Percentiles rank a stretch among this genome's conserved stretches.
phyloP scores from a whole-genome alignment of 37 sponge, comb jelly and placozoan genomes.

The Beroe forskalii region DNA sequence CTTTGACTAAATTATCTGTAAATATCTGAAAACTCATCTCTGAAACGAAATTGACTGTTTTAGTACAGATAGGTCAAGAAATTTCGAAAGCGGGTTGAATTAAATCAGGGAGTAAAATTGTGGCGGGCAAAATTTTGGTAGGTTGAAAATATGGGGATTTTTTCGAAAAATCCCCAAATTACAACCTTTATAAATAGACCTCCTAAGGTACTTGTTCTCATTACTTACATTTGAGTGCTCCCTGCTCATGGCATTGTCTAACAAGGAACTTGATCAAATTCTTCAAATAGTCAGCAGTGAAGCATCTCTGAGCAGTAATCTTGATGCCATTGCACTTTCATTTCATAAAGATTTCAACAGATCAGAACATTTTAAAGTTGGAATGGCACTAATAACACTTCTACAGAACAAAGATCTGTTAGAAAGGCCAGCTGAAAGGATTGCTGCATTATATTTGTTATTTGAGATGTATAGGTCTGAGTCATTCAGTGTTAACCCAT shows the following conservation, averaged over 20 bases:
- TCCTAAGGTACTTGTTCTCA: too few relatives aligned
- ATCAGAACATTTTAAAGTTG: slow-evolving; percentile 86
- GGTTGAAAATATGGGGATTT: too few relatives aligned
- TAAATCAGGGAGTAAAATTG: too few relatives aligned
- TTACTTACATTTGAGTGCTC: too few relatives aligned
- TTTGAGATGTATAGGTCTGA: slow-evolving; percentile 84
- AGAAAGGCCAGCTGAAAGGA: slow-evolving; percentile 75
- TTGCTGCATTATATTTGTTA: slow-evolving; percentile 85
- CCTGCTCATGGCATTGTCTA: slow-evolving; percentile 61
- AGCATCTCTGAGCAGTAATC: slow-evolving; percentile 60
- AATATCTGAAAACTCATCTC: too few relatives aligned
- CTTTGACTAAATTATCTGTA: too few relatives aligned
- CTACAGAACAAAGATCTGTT: slow-evolving; percentile 86
- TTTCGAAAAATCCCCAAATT: too few relatives aligned
- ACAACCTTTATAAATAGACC: too few relatives aligned
- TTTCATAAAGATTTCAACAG: slow-evolving; percentile 78
- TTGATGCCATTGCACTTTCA: slow-evolving; percentile 75
- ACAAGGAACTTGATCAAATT: slow-evolving; percentile 16
- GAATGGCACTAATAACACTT: slow-evolving; percentile 78
- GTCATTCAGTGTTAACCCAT: slow-evolving; percentile 78
- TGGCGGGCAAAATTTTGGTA: too few relatives aligned
- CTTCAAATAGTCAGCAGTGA: slow-evolving; percentile 44
- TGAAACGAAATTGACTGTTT: too few relatives aligned
- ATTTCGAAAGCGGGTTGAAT: too few relatives aligned
- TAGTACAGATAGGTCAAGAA: too few relatives aligned